Conservation (phyloP, 2,888 invertebrate species). For the Pyralis farinalis region DNA sequence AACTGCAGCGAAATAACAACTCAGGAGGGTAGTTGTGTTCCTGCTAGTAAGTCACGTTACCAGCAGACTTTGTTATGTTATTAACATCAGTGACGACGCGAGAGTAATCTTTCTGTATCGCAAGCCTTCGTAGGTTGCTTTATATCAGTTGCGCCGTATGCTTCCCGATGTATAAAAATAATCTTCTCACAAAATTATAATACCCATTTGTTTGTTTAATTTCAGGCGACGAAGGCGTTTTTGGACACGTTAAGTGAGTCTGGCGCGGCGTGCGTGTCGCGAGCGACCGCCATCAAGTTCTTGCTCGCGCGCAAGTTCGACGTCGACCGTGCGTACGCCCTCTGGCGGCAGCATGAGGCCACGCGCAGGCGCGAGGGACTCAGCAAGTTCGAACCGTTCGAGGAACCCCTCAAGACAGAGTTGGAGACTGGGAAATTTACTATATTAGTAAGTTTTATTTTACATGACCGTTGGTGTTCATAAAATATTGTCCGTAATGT, state of each 20-base stretch:
- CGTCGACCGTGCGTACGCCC: conserved; percentile 91
- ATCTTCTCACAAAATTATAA: too few species aligned
- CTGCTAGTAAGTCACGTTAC: too few species aligned
- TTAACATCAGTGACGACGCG: too few species aligned
- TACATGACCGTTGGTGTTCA: too few species aligned
- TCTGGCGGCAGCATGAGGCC: conserved; percentile 96
- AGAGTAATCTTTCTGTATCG: too few species aligned
- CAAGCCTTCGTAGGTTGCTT: too few species aligned
- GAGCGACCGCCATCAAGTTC: conserved; percentile 96
- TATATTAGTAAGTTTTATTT: conserved; percentile 91
- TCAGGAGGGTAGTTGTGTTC: too few species aligned
- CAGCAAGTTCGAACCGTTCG: conserved; percentile 89
- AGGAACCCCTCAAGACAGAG: conserved; percentile 92
- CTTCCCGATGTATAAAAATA: too few species aligned
- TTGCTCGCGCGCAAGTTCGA: conserved; percentile 97
- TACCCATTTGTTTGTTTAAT: conserved; percentile 20
- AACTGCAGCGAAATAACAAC: too few species aligned
- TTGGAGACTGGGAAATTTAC: conserved; percentile 97
- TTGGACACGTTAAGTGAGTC: conserved; percentile 86
- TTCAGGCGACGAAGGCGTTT: conserved; percentile 91
- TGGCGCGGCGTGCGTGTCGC: conserved; percentile 81
- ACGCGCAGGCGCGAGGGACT: conserved; percentile 94
- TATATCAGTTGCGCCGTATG: too few species aligned
- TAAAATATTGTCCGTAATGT: too few species aligned
- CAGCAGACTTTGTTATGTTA: too few species aligned